These are phyloP conservation scores for Corythornis leucogaster DNA, from an alignment of 2,797 vertebrate genomes.

Conservation along the genomic window DNA sequence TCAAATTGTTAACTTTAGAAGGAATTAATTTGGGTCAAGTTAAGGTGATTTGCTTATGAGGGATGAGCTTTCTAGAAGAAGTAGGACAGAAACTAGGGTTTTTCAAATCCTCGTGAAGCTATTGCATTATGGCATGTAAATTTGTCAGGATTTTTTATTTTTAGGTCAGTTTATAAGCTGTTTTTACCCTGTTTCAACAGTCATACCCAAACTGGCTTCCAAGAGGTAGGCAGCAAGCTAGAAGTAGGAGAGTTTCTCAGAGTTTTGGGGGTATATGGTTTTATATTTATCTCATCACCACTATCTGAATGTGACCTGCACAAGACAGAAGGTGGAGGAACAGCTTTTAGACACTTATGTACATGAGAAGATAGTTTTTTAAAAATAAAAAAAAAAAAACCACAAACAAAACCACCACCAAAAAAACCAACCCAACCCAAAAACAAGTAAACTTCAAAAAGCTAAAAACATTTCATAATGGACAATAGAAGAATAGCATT, in stretches of 20 bases:
- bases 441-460: background rate
- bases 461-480: background rate
- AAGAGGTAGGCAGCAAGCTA: background rate
- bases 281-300: background rate
- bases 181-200: background rate
- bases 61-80: background rate
- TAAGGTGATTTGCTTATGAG: background rate
- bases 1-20: background rate
- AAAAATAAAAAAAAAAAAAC: background rate
- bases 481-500: background rate
- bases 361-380: background rate
- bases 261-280: background rate
- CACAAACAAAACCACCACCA: too few relatives aligned
- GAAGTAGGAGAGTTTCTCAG: background rate
- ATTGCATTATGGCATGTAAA: background rate
- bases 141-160: background rate
- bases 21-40: background rate
- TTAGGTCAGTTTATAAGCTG: background rate
- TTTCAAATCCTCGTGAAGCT: background rate
- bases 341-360: background rate
- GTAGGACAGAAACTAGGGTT: background rate
- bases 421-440: too few relatives aligned
- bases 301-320: background rate
- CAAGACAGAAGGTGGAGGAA: background rate
- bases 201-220: background rate